phyloP scores from a whole-genome alignment of 1,140 invertebrate species.

The Nylanderia fulva region DNA sequence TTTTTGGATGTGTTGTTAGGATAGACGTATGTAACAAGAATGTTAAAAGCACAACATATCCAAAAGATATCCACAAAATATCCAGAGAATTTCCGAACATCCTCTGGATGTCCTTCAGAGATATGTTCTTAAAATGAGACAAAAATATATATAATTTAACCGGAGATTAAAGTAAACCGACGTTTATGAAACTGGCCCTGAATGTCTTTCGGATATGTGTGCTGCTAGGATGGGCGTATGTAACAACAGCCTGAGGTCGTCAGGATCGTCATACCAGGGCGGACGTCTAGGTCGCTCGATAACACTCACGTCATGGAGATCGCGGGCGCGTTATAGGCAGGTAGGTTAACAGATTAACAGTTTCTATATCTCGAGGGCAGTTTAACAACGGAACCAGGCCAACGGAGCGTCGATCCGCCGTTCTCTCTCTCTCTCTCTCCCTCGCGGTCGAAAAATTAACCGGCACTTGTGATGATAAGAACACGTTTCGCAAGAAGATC shows the following conservation, averaged over 20 bases:
- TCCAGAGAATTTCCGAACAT: too few species aligned
- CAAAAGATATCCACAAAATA: too few species aligned
- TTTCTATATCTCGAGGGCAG: slow-evolving; percentile 74
- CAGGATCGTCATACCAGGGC: slow-evolving; percentile 60
- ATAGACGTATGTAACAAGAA: too few species aligned
- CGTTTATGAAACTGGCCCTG: too few species aligned
- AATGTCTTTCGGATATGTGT: too few species aligned
- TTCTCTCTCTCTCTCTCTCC: not conserved
- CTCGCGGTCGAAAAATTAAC: slow-evolving; percentile 43
- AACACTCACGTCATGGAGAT: slow-evolving; percentile 64
- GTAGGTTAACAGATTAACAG: slow-evolving; percentile 74
- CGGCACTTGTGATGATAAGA: slow-evolving; percentile 16
- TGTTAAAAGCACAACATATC: too few species aligned
- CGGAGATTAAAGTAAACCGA: too few species aligned
- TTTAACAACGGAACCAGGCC: slow-evolving; percentile 76
- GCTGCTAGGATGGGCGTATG: too few species aligned
- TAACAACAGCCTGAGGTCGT: not conserved
- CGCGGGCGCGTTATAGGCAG: slow-evolving; percentile 59
- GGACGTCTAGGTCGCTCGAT: slow-evolving; percentile 74
- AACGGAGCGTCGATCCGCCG: slow-evolving; percentile 58
- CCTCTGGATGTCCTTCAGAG: too few species aligned
- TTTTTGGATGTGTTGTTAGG: too few species aligned
- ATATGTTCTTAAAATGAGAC: too few species aligned
- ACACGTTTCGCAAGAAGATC: not conserved
- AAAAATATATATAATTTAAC: too few species aligned